Base-by-base conservation (phyloP, 2,888 invertebrate species). In the Ariolimax columbianus region DNA sequence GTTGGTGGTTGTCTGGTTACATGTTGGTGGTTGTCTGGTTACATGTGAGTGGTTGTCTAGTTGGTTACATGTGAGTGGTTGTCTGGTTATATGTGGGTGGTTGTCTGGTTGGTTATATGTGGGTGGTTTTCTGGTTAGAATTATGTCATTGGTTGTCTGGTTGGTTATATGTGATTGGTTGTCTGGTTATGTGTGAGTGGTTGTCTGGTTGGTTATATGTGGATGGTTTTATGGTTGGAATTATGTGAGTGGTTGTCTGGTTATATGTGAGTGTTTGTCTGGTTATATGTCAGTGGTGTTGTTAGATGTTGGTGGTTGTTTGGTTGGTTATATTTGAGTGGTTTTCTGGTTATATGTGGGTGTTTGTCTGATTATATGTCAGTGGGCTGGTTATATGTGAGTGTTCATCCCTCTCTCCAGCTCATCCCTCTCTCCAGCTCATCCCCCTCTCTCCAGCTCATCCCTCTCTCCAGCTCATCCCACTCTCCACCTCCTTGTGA, bases 201-300 rank as follows among this genome's bases (percentile, higher is more conserved):
- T 43, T 30, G 70, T 9, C 14, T 70, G 70, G 4, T 26, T 26
- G 38, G n/a, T n/a, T n/a, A n/a, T n/a, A n/a, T n/a, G n/a, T n/a
- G n/a, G n/a, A n/a, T n/a, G n/a, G n/a, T n/a, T n/a, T n/a, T n/a
- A n/a, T n/a, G n/a, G n/a, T n/a, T n/a, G n/a, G n/a, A n/a, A n/a
- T n/a, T 40, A 19, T 19, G 9, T n/a, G n/a, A n/a, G n/a, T n/a
- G n/a, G n/a, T n/a, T n/a, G n/a, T n/a, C n/a, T n/a, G n/a, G n/a
- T n/a, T n/a, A n/a, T n/a, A n/a, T n/a, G n/a, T n/a, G n/a, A n/a
- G n/a, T n/a, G n/a, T n/a, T n/a, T n/a, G n/a, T n/a, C n/a, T n/a
- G n/a, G n/a, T n/a, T 47, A 17, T 47, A 47, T 55, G 55, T 55
- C 7, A 23, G 6, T 55, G 91, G 96, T 96, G 89, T 95, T 96